Conservation (phyloP, 2,888 invertebrate genomes). For the Drosophila pseudotalamancana region DNA sequence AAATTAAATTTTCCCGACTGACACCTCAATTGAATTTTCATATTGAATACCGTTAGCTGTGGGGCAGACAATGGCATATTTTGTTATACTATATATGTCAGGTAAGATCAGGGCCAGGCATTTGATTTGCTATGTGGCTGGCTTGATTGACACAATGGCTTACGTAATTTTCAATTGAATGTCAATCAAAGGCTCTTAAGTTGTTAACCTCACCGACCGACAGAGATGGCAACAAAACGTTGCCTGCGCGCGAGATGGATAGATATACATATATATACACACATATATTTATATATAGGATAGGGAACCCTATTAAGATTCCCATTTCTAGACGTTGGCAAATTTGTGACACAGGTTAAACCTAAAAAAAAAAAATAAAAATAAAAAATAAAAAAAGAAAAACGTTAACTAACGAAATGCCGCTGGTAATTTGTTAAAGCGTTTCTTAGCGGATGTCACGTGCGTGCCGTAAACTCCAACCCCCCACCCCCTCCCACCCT, state of each 20-base stretch:
- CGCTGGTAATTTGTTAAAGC: conserved; percentile 76
- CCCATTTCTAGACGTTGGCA: conserved; percentile 35
- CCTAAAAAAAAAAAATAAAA: too few species aligned
- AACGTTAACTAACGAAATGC: conserved; percentile 62
- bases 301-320: neutral
- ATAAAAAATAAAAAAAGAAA: too few species aligned
- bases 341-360: conserved; percentile 63
- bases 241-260: neutral
- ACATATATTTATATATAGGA: too few species aligned
- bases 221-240: neutral
- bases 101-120: conserved; percentile 47
- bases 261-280: too few species aligned
- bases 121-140: conserved; percentile 68
- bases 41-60: conserved; percentile 14
- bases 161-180: conserved; percentile 78
- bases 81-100: conserved; percentile 61
- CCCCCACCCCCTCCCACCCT: neutral
- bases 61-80: conserved; percentile 49
- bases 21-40: conserved; percentile 73
- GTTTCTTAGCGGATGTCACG: conserved; percentile 76
- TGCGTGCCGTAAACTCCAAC: conserved; percentile 51
- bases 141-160: conserved; percentile 76
- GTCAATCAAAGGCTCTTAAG: conserved; percentile 75
- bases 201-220: conserved; percentile 43
- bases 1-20: conserved; percentile 70